Conservation (phyloP, 2,113 vertebrate genomes). For the Nymphicus hollandicus region DNA sequence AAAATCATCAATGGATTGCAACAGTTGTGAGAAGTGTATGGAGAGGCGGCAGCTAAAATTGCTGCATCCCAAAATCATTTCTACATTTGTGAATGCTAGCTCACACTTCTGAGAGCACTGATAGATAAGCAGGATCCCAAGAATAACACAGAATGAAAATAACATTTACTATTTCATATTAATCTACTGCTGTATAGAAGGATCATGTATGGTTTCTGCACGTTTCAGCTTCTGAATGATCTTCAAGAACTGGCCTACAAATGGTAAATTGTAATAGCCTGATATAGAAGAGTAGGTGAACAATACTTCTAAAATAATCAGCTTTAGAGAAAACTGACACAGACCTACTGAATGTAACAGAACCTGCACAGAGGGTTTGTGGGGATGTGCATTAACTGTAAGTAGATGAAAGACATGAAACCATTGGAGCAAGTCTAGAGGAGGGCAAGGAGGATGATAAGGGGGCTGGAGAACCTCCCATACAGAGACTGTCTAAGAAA, state of each 20-base stretch:
- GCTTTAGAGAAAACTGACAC: not conserved
- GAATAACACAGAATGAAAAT: not conserved
- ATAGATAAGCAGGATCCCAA: not conserved
- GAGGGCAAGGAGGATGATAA: not conserved
- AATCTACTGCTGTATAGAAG: not conserved
- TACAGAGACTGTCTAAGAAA: not conserved
- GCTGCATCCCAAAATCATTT: not conserved
- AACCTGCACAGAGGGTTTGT: not conserved
- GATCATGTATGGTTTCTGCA: not conserved
- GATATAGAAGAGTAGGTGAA: not conserved
- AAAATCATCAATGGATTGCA: slow-evolving; percentile 35
- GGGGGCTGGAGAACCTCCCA: not conserved
- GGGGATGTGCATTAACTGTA: not conserved
- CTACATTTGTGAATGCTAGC: not conserved
- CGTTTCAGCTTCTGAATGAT: not conserved
- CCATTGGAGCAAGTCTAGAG: not conserved
- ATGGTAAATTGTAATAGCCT: not conserved
- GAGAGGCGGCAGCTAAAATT: not conserved
- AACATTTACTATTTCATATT: not conserved
- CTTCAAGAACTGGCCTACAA: not conserved
- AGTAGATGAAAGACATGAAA: not conserved
- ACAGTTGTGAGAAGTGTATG: not conserved
- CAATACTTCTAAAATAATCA: not conserved
- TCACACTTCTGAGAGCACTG: not conserved
- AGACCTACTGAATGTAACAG: not conserved